Evolutionary conservation across 1,140 invertebrate species (phyloP).

Genomic region (Amphibalanus amphitrite): DNA sequence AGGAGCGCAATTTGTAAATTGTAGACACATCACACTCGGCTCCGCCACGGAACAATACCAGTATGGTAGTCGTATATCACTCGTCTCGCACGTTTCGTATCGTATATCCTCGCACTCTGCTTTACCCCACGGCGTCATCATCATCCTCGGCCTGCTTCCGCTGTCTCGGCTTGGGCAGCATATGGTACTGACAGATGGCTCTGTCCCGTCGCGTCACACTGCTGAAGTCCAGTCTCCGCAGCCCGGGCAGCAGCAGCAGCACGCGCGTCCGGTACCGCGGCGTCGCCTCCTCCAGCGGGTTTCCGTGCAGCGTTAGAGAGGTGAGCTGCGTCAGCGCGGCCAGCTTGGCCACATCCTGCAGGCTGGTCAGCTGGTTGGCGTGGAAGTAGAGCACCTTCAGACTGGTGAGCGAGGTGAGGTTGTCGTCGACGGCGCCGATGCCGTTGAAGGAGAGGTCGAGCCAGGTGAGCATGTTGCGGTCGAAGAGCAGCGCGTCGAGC

Average conservation of each 20-base stretch:
- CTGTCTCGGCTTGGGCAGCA: background rate
- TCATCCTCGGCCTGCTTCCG: background rate
- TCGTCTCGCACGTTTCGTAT: too few species aligned
- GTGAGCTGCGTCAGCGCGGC: constrained; percentile 17
- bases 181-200: background rate
- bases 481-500: constrained; percentile 14
- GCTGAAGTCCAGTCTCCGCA: constrained; percentile 22
- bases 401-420: constrained; percentile 20
- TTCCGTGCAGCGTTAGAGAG: constrained; percentile 22
- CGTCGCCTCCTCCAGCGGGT: constrained; percentile 20
- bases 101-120: too few species aligned
- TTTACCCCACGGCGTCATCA: background rate
- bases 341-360: constrained; percentile 14
- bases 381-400: constrained; percentile 23
- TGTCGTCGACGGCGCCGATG: constrained; percentile 17
- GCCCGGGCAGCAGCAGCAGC: constrained; percentile 15
- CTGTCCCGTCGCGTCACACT: constrained; percentile 16
- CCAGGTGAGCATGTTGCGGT: constrained; percentile 16
- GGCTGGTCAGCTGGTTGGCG: constrained; percentile 20
- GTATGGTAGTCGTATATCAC: too few species aligned
- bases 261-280: constrained; percentile 18
- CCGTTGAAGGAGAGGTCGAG: constrained; percentile 22
- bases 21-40: too few species aligned
- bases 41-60: too few species aligned
- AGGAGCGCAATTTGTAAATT: too few species aligned